Base-by-base conservation (phyloP, 2,113 vertebrate species). In the Hucho hucho region DNA sequence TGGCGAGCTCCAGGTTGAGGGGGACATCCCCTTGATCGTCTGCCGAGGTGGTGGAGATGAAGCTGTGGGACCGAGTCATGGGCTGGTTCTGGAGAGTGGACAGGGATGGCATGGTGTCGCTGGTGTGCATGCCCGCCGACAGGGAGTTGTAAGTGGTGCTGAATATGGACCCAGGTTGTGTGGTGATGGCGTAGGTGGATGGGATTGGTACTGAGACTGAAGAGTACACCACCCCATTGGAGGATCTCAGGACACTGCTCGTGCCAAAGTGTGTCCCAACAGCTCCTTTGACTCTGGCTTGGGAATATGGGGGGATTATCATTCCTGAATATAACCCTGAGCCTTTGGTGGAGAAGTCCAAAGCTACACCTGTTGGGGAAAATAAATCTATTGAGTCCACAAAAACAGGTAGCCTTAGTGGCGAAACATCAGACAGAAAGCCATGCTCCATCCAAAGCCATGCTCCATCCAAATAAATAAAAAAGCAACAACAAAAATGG, bases 291-390 rank as follows among this genome's bases (percentile, higher is more conserved):
- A 89, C 90, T 89, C 91, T 90, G 79, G 94, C 92, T 92, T 98
- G 96, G 81, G 96, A 97, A 94, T 95, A 98, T 20, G 96, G 96
- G 53, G 97, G 95, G 77, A 95, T 94, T 93, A 92, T 95, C 91
- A 96, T 93, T 84, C 94, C 95, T 83, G 93, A 73, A 83, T 96
- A 97, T 76, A 89, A 79, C 88, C 94, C 94, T 87, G 92, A 89
- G 76, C 91, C 95, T 95, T 98, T 99, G 94, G 94, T 97, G 94
- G 97, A 97, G 91, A 98, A 98, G 94, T 98, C 96, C 95, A 98
- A 94, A 92, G 97, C 97, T 95, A 97, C 96, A 97, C 96, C 98
- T 99, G 98, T 95, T 91, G 96, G 90, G 94, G 80, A 89, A 97
- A 93, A 90, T 96, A 95, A 94, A 95, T 94, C 75, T 94, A 92